Percentiles rank a stretch among this genome's conserved stretches.
phyloP scores from a whole-genome alignment of 2,113 vertebrate genomes.

The Misgurnus mizolepis region DNA sequence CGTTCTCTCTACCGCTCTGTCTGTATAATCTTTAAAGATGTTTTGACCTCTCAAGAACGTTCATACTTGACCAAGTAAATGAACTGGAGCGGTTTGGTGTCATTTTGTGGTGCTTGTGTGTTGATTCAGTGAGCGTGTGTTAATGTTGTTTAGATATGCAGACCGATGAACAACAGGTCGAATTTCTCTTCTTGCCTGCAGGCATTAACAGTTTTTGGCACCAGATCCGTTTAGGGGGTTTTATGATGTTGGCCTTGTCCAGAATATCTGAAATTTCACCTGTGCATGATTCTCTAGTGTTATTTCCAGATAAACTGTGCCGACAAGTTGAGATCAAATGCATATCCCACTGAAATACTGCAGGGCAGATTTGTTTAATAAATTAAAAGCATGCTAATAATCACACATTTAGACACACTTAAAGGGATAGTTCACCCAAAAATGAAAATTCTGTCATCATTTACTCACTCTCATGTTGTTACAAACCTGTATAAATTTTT shows the following conservation, averaged over 20 bases:
- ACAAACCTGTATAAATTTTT: too few relatives aligned
- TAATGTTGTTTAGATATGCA: background rate
- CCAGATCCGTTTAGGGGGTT: background rate
- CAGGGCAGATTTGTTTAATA: background rate
- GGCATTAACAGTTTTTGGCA: slow-evolving; percentile 47
- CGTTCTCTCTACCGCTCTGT: slow-evolving; percentile 16
- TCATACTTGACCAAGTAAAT: background rate
- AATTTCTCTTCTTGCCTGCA: slow-evolving; percentile 14
- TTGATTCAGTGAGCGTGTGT: background rate
- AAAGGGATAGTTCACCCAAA: too few relatives aligned
- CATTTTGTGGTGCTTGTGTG: background rate
- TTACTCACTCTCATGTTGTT: too few relatives aligned
- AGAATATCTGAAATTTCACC: slow-evolving; percentile 12
- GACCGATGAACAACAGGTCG: slow-evolving; percentile 13
- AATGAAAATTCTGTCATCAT: too few relatives aligned
- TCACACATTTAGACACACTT: too few relatives aligned
- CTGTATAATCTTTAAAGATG: slow-evolving; percentile 8
- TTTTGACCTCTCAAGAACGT: background rate
- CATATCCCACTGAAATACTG: background rate
- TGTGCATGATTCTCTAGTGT: slow-evolving; percentile 2
- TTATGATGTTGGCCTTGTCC: background rate
- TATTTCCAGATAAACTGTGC: background rate
- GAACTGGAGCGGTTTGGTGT: background rate
- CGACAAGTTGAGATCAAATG: slow-evolving; percentile 5
- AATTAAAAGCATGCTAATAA: too few relatives aligned